Conservation (phyloP, 2,797 vertebrate species). For the Sitta carolinensis region DNA sequence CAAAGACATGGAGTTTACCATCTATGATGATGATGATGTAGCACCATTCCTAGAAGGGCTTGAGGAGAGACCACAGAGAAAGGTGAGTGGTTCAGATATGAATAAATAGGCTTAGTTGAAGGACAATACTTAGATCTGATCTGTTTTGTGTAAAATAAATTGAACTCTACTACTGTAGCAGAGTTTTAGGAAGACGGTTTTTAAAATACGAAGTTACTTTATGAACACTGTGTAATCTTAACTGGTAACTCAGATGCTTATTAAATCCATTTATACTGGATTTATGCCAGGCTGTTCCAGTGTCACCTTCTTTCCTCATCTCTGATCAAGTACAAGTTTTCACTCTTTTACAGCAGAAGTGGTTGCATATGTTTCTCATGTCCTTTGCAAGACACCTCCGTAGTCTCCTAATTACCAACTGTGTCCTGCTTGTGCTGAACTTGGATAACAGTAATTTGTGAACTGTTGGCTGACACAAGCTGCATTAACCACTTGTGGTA, state of each 20-base stretch:
- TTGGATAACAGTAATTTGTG: background rate
- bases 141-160: background rate
- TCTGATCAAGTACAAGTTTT: background rate
- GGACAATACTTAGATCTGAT: background rate
- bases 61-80: constrained; percentile 96
- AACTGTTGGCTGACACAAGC: background rate
- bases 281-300: background rate
- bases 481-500: background rate
- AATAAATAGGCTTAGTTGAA: background rate
- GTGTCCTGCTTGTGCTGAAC: background rate
- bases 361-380: background rate
- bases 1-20: constrained; percentile 94
- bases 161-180: background rate
- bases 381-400: rapidly evolving
- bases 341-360: background rate
- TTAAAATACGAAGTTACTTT: background rate
- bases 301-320: background rate
- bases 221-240: background rate
- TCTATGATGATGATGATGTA: constrained; percentile 96
- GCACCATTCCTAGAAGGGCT: constrained; percentile 92
- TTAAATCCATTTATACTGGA: background rate
- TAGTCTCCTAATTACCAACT: background rate
- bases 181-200: background rate
- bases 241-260: background rate
- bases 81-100: constrained; percentile 69